Conservation (phyloP, 2,797 vertebrate genomes). For the Triplophysa yarkandensis region DNA sequence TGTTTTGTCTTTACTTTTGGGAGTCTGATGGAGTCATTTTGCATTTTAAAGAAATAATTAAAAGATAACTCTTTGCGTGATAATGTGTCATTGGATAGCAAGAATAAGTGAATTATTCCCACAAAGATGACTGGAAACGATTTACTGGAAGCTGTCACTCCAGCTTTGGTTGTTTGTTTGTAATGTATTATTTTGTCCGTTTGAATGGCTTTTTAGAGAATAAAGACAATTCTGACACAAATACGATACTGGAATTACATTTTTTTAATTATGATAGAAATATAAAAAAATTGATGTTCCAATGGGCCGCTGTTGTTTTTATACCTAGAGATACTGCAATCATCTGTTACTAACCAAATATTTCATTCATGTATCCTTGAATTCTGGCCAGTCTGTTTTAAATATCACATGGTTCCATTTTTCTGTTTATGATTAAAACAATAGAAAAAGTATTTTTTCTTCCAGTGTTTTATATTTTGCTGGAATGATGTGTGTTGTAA, state of each 20-base stretch:
- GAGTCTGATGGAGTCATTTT: not conserved
- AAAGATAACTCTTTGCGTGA: not conserved
- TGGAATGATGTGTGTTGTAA: slow-evolving; percentile 24
- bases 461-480: slow-evolving; percentile 23
- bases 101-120: not conserved
- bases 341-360: no score
- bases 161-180: slow-evolving; percentile 8
- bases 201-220: not conserved
- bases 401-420: no score
- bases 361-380: no score
- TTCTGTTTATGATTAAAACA: no score
- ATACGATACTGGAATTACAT: not conserved
- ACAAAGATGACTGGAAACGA: not conserved
- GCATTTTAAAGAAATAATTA: not conserved
- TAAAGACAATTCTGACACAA: slow-evolving; percentile 11
- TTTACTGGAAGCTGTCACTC: not conserved
- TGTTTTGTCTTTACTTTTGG: no score
- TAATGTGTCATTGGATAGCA: not conserved
- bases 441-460: no score
- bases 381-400: no score
- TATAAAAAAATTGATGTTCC: no score
- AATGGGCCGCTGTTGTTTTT: no score
- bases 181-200: not conserved
- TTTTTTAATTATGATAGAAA: not conserved
- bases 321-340: no score